phyloP scores from a whole-genome alignment of 2,113 vertebrate genomes.

The Clarias magur region DNA sequence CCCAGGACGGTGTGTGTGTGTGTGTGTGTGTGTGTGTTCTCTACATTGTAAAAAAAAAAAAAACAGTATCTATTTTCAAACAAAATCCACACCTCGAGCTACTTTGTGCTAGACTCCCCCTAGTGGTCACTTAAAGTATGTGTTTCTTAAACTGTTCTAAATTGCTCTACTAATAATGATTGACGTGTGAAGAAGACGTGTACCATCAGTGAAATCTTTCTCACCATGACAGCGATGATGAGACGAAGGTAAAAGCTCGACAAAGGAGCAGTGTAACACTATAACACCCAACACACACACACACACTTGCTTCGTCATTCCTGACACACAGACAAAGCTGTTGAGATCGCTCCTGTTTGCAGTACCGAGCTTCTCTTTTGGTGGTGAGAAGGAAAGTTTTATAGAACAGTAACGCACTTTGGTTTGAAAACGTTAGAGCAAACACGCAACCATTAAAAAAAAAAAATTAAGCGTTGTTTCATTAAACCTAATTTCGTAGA shows the following conservation, averaged over 20 bases:
- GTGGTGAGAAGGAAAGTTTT: background rate
- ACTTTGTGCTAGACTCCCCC: background rate
- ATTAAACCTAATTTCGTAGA: background rate
- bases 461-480: background rate
- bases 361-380: background rate
- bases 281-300: slow-evolving; percentile 5
- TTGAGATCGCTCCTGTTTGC: background rate
- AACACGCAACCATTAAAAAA: no score
- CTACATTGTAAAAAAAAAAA: no score
- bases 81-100: no score
- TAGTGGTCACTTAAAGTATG: background rate
- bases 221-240: background rate
- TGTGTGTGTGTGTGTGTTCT: background rate
- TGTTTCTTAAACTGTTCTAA: background rate
- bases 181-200: background rate
- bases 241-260: background rate
- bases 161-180: background rate
- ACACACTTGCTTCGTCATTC: background rate
- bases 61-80: background rate
- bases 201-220: background rate
- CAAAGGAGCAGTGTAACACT: background rate
- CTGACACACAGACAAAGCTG: background rate
- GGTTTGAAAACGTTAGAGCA: no score
- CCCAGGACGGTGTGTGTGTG: background rate
- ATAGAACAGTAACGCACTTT: background rate